These are phyloP conservation scores for Peromyscus aztecus DNA, from an alignment of 2,797 vertebrate species.

Conservation along the genomic window DNA sequence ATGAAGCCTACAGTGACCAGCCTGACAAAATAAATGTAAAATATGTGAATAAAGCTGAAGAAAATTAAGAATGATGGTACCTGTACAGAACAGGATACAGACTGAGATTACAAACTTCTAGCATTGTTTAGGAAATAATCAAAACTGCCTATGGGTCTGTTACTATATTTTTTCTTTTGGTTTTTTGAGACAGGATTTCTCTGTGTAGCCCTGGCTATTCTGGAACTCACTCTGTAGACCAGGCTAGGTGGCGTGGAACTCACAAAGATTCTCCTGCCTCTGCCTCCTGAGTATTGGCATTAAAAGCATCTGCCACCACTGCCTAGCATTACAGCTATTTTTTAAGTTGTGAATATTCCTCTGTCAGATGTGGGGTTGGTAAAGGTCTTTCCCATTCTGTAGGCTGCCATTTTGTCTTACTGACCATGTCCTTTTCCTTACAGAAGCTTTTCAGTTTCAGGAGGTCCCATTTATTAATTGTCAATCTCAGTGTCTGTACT, in stretches of 20 bases:
- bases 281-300: neutral
- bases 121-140: neutral
- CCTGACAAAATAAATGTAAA: neutral
- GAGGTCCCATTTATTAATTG: too few species aligned
- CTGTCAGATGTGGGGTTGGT: too few species aligned
- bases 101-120: neutral
- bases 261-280: neutral
- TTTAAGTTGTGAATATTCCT: neutral
- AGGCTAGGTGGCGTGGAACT: neutral
- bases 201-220: too few species aligned
- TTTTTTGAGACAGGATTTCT: neutral
- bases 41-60: neutral
- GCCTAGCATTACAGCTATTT: neutral
- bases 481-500: too few species aligned
- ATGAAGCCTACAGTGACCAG: neutral
- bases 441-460: too few species aligned
- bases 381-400: too few species aligned
- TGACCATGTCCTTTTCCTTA: too few species aligned
- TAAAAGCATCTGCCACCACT: neutral
- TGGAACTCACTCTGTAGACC: neutral
- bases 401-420: too few species aligned
- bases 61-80: neutral
- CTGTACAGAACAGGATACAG: neutral
- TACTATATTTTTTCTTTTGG: neutral
- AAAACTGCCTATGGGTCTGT: neutral